Base-by-base conservation (phyloP, 2,797 vertebrate genomes). In the Platalea minor region DNA sequence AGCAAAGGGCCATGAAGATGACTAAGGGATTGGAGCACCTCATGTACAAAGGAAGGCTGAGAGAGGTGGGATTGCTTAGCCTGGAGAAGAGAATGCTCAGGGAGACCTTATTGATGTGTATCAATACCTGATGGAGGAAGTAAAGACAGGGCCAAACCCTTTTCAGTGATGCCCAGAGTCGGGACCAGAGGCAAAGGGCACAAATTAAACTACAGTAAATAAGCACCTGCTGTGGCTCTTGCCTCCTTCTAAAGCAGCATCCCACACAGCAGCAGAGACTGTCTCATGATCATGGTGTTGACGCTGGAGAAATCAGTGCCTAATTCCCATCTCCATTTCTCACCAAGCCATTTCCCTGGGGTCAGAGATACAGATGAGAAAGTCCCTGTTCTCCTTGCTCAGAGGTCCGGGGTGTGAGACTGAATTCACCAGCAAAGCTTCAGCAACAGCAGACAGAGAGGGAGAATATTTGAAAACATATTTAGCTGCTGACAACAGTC, bases 261-360 rank as follows among this genome's bases (percentile, higher is more conserved):
- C 31, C 60, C 50, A 28, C 3, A 0, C 25, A 64, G 50, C 53
- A 80, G 45, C 28, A 54, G 39, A 43, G 39, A 43, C 29, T 43
- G 1, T 43, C 20, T n/a, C 24, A 12, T 1, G 2, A 15, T 12
- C 9, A 5, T 9, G 8, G 41, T 51, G 33, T 2, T 57, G 35
- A 31, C 5, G 18, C 23, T 20, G 41, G 5, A 81, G 65, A 85
- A 85, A 91, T 48, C 14, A 14, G 28, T 25, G 28, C 11, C n/a
- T 68, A 61, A 67, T 35, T 81, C 21, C 28, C 18, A 43, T 29
- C 46, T 56, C 68, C 21, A 24, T 70, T 79, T 78, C 57, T 74
- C 68, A 76, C 33, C 33, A 64, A 64, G 16, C 7, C n/a, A 24
- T 29, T 78, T 73, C 50, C 14, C 33, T 41, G 35, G 23, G 23